Evolutionary conservation across 1,140 invertebrate species (phyloP), one percentile per base, ranked within the genome.

Genomic region (Micrasema longulum): DNA sequence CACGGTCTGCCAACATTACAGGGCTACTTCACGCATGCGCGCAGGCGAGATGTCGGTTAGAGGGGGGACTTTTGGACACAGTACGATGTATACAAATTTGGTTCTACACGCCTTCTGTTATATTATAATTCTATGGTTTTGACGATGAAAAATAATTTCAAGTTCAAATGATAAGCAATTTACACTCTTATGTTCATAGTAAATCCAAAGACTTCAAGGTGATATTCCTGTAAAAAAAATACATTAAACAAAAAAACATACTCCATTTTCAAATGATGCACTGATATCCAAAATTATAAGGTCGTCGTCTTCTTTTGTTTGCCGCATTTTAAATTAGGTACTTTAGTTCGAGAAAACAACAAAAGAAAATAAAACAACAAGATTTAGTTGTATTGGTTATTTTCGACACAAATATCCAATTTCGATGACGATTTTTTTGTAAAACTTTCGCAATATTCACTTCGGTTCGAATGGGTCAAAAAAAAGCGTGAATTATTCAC

Each of bases 241-340:
- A 36, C 18, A 60, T 41, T 36, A 36, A 36, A 57, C 23, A 41
- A n/a, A 0, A 41, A 43, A 60, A 60, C 55, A 41, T 23, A 43
- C 36, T 41, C 55, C 22, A 38, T 41, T 35, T 12, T 55, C 16
- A 35, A 16, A 38, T 41, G 16, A 43, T 18, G 55, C 55, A 60
- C 55, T 60, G 55, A 60, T 60, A 60, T 60, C 55, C 55, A 60
- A 60, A 20, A 60, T 60, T 12, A 60, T 60, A 9, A 60, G 22
- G 20, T 60, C 55, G 36, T 60, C 55, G 36, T 38, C 55, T 4
- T 60, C 55, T 12, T 38, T 60, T 23, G 55, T 60, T 41, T 60
- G 55, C 35, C 55, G 14, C 55, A 60, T 60, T 53, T 53, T 53
- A n/a, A 11, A 23, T 18, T 31, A 52, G 1, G n/a, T 14, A 18